A percentile compares a stretch with the other conserved stretches of the same genome.
Evolutionary conservation across 2,113 vertebrate species (phyloP).

Genomic region (Sporophila hypoxantha): DNA sequence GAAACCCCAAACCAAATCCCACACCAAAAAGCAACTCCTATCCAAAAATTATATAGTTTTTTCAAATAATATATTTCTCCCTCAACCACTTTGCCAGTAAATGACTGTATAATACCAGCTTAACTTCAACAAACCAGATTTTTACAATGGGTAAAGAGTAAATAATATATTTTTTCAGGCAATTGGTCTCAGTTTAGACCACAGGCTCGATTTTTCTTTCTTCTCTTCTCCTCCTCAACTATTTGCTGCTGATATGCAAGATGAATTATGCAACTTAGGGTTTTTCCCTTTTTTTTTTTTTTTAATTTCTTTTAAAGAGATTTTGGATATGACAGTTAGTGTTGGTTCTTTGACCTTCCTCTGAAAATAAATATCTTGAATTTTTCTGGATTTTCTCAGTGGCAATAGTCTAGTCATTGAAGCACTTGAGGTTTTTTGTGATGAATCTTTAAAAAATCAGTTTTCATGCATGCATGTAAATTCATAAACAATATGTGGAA

Average conservation of each 20-base stretch:
- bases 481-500: not conserved
- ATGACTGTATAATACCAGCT: not conserved
- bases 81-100: not conserved
- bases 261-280: rapidly evolving
- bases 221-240: not conserved
- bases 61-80: not conserved
- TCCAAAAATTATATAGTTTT: not conserved
- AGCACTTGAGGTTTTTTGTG: not conserved
- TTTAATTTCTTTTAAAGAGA: not conserved
- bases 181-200: not conserved
- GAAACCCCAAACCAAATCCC: not conserved
- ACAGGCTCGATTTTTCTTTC: not conserved
- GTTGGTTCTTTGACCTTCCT: not conserved
- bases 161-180: not conserved
- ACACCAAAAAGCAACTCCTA: not conserved
- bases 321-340: not conserved
- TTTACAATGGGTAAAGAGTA: not conserved
- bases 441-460: not conserved
- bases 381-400: not conserved
- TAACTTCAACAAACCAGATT: not conserved
- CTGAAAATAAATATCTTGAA: not conserved
- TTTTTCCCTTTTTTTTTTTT: not conserved
- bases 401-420: not conserved
- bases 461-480: too few relatives aligned
- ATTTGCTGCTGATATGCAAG: not conserved